Evolutionary conservation across 2,888 invertebrate genomes (phyloP).

Genomic region (Sericinus montela): DNA sequence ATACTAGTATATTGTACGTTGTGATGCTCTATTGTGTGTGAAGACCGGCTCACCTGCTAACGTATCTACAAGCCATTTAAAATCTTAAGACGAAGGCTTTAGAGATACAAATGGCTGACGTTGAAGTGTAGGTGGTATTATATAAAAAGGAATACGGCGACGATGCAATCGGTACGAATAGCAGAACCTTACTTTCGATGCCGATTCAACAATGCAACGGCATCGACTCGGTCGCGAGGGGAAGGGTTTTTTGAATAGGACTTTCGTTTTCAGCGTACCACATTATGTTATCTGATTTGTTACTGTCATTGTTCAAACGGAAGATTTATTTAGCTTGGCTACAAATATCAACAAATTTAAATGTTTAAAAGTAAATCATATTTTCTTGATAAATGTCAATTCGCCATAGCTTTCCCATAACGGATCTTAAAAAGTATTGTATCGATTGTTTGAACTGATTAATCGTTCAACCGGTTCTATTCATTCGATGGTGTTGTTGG

Average conservation of each 20-base stretch:
- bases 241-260: slow-evolving; percentile 16
- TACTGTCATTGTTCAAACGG: too few species aligned
- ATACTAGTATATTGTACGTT: slow-evolving; percentile 24
- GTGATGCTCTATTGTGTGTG: slow-evolving; percentile 18
- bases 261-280: slow-evolving; percentile 27
- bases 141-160: slow-evolving; percentile 16
- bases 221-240: background rate
- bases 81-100: background rate
- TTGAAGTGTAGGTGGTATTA: background rate
- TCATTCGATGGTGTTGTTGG: slow-evolving; percentile 25
- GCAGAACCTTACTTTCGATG: slow-evolving; percentile 36
- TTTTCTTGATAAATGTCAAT: too few species aligned
- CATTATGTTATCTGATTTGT: slow-evolving; percentile 2
- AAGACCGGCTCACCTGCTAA: slow-evolving; percentile 15
- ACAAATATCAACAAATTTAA: too few species aligned
- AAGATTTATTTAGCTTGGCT: too few species aligned
- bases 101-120: background rate
- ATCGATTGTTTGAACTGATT: slow-evolving; percentile 18
- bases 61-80: background rate
- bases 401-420: too few species aligned
- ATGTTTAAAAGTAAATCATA: too few species aligned
- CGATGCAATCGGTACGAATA: slow-evolving; percentile 22
- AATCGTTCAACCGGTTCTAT: slow-evolving; percentile 27
- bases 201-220: slow-evolving; percentile 27
- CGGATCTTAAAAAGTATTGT: background rate